phyloP scores from a whole-genome alignment of 2,888 invertebrate species.

The Cantharis flavilabris region DNA sequence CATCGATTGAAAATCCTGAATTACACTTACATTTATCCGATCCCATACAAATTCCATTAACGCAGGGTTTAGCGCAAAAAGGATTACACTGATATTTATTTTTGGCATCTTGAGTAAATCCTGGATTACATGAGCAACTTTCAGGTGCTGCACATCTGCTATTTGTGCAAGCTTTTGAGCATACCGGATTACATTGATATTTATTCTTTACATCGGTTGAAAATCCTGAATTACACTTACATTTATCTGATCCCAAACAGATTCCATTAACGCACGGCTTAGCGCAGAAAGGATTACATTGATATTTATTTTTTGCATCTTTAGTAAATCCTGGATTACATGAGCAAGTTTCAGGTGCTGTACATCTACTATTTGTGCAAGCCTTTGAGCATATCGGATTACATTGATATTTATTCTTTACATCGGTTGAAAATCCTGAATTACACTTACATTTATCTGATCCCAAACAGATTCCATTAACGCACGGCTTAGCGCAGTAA shows the following conservation, averaged over 20 bases:
- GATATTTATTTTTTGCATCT: conserved; percentile 52
- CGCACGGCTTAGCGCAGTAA: conserved; percentile 12
- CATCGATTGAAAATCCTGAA: too few relatives aligned
- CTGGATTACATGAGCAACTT: conserved; percentile 31
- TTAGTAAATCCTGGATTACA: conserved; percentile 72
- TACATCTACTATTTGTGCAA: conserved; percentile 73
- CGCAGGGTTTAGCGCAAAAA: conserved; percentile 39
- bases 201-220: conserved; percentile 1
- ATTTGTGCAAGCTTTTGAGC: conserved; percentile 20
- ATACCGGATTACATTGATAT: conserved; percentile 22
- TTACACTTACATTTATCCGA: conserved; percentile 46
- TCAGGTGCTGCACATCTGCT: conserved; percentile 36
- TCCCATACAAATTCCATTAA: conserved; percentile 46
- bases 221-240: conserved; percentile 10
- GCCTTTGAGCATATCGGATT: conserved; percentile 67
- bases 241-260: background rate
- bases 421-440: conserved; percentile 45
- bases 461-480: conserved; percentile 15
- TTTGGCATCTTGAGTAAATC: background rate
- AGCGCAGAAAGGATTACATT: conserved; percentile 37
- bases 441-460: conserved; percentile 64
- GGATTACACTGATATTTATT: conserved; percentile 40
- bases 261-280: conserved; percentile 46
- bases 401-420: conserved; percentile 45
- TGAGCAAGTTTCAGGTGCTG: conserved; percentile 73